Evolutionary conservation across 1,140 invertebrate species (phyloP).

Genomic region (Scaptodrosophila lebanonensis): DNA sequence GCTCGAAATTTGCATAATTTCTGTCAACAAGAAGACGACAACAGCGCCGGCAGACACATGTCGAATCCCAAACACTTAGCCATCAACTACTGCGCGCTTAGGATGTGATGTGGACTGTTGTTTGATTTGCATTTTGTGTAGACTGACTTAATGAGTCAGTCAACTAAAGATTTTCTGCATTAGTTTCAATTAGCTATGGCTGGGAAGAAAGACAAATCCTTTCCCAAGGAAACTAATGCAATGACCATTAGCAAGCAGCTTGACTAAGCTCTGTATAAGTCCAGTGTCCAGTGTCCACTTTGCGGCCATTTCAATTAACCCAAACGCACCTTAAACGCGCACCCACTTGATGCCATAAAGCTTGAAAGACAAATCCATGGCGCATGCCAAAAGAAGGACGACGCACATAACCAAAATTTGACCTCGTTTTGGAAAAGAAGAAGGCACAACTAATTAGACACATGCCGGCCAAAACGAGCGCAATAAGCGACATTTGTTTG

Average conservation of each 20-base stretch:
- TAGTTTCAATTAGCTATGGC: slow-evolving; percentile 58
- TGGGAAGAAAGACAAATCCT: slow-evolving; percentile 35
- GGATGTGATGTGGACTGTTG: no score
- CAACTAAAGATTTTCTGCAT: slow-evolving; percentile 43
- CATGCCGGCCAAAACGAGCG: slow-evolving; percentile 41
- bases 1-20: slow-evolving; percentile 73
- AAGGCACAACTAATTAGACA: slow-evolving; percentile 75
- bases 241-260: slow-evolving; percentile 14
- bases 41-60: background rate
- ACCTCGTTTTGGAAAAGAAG: slow-evolving; percentile 51
- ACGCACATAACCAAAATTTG: slow-evolving; percentile 50
- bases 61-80: background rate
- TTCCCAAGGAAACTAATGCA: slow-evolving; percentile 28
- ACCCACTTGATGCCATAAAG: slow-evolving; percentile 27
- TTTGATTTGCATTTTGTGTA: background rate
- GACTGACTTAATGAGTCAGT: background rate
- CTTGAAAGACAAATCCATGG: slow-evolving; percentile 54
- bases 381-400: slow-evolving; percentile 37
- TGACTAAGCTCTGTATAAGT: slow-evolving; percentile 46
- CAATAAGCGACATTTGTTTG: slow-evolving; percentile 27
- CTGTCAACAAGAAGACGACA: slow-evolving; percentile 60
- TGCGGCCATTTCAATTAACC: slow-evolving; percentile 70
- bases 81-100: no score
- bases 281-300: slow-evolving; percentile 19
- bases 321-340: slow-evolving; percentile 55